phyloP scores from a whole-genome alignment of 2,797 vertebrate species.

The Champsocephalus esox region DNA sequence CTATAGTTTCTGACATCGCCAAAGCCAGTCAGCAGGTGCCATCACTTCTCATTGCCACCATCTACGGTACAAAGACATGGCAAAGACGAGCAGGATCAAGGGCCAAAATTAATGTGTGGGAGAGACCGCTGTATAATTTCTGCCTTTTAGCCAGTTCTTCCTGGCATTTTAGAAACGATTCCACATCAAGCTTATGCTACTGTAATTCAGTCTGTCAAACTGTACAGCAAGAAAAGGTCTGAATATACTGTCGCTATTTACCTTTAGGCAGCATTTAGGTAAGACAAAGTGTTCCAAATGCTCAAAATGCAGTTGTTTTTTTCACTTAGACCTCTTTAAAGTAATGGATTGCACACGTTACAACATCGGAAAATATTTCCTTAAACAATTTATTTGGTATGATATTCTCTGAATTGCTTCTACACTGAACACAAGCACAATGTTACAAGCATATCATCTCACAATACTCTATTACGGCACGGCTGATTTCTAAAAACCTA shows the following conservation, averaged over 20 bases:
- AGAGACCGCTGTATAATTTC: constrained; percentile 66
- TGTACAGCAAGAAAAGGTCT: constrained; percentile 51
- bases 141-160: constrained; percentile 68
- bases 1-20: constrained; percentile 59
- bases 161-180: constrained; percentile 63
- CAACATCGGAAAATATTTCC: neutral
- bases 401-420: constrained; percentile 5
- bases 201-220: constrained; percentile 73
- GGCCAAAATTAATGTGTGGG: constrained; percentile 71
- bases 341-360: neutral
- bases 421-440: constrained; percentile 10
- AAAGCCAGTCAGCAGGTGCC: constrained; percentile 80
- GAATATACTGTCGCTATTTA: constrained; percentile 44
- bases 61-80: constrained; percentile 71
- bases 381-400: constrained; percentile 22
- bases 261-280: constrained; percentile 48
- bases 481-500: constrained; percentile 59
- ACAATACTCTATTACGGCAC: constrained; percentile 59
- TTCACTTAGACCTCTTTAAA: neutral
- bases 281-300: constrained; percentile 30
- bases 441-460: constrained; percentile 44
- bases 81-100: constrained; percentile 70
- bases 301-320: constrained; percentile 10
- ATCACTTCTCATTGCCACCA: constrained; percentile 79
- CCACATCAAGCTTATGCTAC: constrained; percentile 64